Conservation (phyloP, 2,113 vertebrate genomes). For the Siphamia tubifer region DNA sequence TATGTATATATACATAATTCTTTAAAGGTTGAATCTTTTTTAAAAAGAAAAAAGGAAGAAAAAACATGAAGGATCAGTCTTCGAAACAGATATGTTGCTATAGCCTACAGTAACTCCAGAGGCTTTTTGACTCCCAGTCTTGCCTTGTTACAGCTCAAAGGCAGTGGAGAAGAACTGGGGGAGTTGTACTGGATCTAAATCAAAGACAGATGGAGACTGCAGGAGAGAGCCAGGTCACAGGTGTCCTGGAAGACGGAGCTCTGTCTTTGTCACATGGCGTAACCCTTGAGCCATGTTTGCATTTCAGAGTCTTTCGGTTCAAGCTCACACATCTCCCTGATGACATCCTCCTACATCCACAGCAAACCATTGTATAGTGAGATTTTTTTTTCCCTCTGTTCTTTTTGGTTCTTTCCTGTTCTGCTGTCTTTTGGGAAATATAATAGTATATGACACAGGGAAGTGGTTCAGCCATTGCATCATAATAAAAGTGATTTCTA, state of each 20-base stretch:
- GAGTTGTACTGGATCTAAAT: slow-evolving; percentile 16
- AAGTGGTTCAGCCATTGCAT: not conserved
- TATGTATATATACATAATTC: too few relatives aligned
- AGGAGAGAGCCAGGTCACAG: not conserved
- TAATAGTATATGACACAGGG: not conserved
- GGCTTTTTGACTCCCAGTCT: not conserved
- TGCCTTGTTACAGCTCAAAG: not conserved
- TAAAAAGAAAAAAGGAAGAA: not conserved
- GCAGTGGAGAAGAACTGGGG: not conserved
- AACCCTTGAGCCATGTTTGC: slow-evolving; percentile 17
- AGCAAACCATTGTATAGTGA: not conserved
- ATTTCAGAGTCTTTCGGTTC: slow-evolving; percentile 26
- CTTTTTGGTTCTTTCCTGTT: not conserved
- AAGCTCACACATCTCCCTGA: not conserved
- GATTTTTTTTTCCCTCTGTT: not conserved
- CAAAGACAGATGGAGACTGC: not conserved
- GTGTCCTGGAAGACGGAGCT: not conserved
- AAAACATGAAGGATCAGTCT: not conserved
- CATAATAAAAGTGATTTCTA: not conserved
- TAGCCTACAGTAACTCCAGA: not conserved
- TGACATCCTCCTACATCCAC: not conserved
- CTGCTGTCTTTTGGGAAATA: not conserved
- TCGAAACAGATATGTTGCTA: not conserved
- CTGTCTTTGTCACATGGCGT: not conserved
- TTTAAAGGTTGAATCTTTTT: too few relatives aligned